Base-by-base conservation (phyloP, 2,888 invertebrate species). In the Bellardia pandia region DNA sequence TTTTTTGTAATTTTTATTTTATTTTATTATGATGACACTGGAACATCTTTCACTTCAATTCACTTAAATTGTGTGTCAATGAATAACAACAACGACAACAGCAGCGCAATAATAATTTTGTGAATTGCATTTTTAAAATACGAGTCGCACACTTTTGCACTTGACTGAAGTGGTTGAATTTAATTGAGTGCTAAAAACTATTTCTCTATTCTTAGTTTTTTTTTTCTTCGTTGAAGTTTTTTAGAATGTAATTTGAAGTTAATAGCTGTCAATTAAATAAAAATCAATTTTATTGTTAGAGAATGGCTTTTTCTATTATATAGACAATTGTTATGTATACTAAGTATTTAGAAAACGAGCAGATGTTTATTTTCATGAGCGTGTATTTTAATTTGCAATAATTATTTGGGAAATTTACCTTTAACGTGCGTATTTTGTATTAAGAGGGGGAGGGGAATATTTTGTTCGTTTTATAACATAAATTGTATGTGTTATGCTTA, bases 141-240 rank as follows among this genome's bases (percentile, higher is more conserved):
- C 76, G 37, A 72, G 58, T 82, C 76, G 81, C 87, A 87, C 87
- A 85, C 87, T 87, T 87, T 82, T 85, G 81, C 81, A 85, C 87
- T 87, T 87, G 87, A 87, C 85, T 78, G 81, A 82, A 85, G 87
- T 85, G 85, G 85, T 87, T 82, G 79, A 82, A 72, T 86, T 79
- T 85, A 85, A 87, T 87, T 87, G 77, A 85, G 81, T 82, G 85
- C 64, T 68, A 66, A 23, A 77, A 87, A 87, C 87, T 87, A 87
- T 86, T 83, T 76, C 66, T 42, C 40, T 71, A 60, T 64, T 48
- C 62, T 14, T 48, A 8, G 69, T 56, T 56, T 33, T 8, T 40
- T 40, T 74, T 56, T 56, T 33, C 8, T 48, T 42, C 42, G 48
- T 13, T 48, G 16, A 13, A 9, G 56, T 30, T 72, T 58, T 81